These are phyloP conservation scores for Phyllostomus discolor DNA, from an alignment of 2,113 vertebrate species.

Conservation along the genomic window DNA sequence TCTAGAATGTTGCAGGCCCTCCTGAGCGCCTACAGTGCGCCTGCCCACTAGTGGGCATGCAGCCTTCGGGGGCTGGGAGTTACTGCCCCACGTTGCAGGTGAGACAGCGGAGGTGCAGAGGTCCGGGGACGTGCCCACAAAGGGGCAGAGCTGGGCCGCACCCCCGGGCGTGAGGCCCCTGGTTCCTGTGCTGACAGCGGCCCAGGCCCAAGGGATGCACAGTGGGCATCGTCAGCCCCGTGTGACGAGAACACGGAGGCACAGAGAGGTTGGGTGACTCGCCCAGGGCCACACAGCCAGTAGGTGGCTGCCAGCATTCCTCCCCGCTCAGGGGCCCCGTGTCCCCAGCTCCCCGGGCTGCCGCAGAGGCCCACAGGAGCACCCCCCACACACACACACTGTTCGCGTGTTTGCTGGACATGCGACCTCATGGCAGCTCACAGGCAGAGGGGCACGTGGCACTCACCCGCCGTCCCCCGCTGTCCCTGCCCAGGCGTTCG, in stretches of 20 bases:
- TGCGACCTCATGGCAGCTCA: fast-evolving
- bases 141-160: not conserved
- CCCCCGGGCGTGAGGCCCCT: fast-evolving
- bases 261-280: not conserved
- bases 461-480: constrained; percentile 57
- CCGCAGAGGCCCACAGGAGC: not conserved
- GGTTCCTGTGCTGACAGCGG: fast-evolving
- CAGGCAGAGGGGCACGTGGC: not conserved
- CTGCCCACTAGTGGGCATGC: no score
- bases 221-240: not conserved
- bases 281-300: not conserved
- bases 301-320: not conserved
- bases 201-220: not conserved
- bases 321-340: fast-evolving
- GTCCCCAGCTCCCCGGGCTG: not conserved
- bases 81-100: fast-evolving
- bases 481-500: constrained; percentile 89
- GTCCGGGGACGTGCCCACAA: not conserved
- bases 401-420: fast-evolving
- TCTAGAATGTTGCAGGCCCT: not conserved
- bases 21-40: not conserved
- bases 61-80: not conserved
- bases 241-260: not conserved
- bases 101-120: not conserved
- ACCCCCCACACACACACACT: not conserved